phyloP scores from a whole-genome alignment of 2,797 vertebrate species.

The Enoplosus armatus region DNA sequence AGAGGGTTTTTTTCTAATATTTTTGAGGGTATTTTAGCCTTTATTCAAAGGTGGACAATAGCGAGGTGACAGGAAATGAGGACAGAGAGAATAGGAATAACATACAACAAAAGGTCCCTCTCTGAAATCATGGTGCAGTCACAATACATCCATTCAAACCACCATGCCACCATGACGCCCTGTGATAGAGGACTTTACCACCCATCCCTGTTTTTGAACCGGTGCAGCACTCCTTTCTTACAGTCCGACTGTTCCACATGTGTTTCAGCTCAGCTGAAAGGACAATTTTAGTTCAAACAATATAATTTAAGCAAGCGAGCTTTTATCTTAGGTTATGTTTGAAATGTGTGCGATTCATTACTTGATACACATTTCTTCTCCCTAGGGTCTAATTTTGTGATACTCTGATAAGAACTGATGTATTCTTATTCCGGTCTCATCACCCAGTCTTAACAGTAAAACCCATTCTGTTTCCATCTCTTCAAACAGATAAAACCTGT shows the following conservation, averaged over 20 bases:
- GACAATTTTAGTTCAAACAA: slow-evolving; percentile 53
- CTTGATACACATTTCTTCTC: slow-evolving; percentile 48
- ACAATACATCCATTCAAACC: not conserved
- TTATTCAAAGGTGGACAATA: not conserved
- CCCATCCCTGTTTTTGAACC: not conserved
- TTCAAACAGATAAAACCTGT: slow-evolving; percentile 57
- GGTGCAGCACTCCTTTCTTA: not conserved
- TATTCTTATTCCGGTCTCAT: slow-evolving; percentile 51
- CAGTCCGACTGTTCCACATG: slow-evolving; percentile 7
- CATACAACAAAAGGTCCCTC: not conserved
- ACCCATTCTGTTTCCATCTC: slow-evolving; percentile 38
- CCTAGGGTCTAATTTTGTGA: slow-evolving; percentile 49
- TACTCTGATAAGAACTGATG: slow-evolving; percentile 41
- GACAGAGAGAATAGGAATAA: not conserved
- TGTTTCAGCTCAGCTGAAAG: slow-evolving; percentile 55
- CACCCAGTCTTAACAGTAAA: slow-evolving; percentile 32
- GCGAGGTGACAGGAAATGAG: not conserved
- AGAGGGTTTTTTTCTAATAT: not conserved
- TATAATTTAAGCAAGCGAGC: slow-evolving; percentile 20
- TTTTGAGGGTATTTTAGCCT: not conserved
- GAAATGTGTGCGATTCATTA: slow-evolving; percentile 55
- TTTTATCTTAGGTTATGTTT: slow-evolving; percentile 23
- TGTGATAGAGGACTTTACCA: slow-evolving; percentile 5
- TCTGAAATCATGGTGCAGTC: not conserved
- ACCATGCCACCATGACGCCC: not conserved